Evolutionary conservation across 2,888 invertebrate species (phyloP).

Genomic region (Sussaba pulchella): DNA sequence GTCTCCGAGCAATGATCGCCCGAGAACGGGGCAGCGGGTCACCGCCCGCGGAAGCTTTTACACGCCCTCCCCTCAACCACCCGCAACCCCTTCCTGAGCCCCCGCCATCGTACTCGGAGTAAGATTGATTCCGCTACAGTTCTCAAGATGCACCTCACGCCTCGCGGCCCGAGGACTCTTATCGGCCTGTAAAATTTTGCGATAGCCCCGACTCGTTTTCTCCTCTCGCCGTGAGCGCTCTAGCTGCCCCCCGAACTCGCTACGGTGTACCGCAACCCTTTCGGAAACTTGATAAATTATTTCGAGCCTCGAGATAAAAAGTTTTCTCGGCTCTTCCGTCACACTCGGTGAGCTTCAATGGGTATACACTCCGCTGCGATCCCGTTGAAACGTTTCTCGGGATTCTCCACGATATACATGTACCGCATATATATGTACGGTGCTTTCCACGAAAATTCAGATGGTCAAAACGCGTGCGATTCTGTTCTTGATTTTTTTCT

Average conservation of each 20-base stretch:
- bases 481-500: too few species aligned
- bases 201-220: conserved; percentile 14
- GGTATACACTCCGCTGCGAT: not conserved
- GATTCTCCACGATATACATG: not conserved
- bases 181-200: conserved; percentile 46
- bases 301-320: conserved; percentile 38
- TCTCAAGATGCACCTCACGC: conserved; percentile 43
- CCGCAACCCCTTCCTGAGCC: too few species aligned
- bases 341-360: not conserved
- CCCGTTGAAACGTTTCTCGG: conserved; percentile 2
- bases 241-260: not conserved
- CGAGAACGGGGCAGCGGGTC: conserved; percentile 43
- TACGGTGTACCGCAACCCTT: not conserved
- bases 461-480: too few species aligned
- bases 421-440: too few species aligned
- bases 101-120: conserved; percentile 30
- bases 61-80: conserved; percentile 37
- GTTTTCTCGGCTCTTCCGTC: conserved; percentile 12
- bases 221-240: not conserved
- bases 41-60: conserved; percentile 52
- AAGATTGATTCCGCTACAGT: conserved; percentile 65
- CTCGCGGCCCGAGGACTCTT: conserved; percentile 29
- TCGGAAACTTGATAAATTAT: conserved; percentile 35
- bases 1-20: conserved; percentile 61
- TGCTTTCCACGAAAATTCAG: too few species aligned